Percentiles rank a stretch among this genome's conserved stretches.
phyloP scores from a whole-genome alignment of 2,113 vertebrate species.

The Columba livia region DNA sequence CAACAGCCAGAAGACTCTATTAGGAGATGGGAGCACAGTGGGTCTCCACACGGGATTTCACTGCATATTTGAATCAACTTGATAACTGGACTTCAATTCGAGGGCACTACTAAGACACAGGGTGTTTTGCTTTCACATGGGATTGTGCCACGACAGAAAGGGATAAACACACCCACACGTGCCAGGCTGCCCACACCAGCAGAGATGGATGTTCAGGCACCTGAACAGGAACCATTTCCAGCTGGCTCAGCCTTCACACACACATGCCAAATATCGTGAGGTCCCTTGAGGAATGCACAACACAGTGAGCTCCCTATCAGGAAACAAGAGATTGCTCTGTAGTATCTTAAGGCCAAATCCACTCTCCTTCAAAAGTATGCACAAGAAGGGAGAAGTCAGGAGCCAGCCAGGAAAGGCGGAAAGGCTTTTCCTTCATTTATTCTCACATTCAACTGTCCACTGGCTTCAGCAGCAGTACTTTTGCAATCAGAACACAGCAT shows the following conservation, averaged over 20 bases:
- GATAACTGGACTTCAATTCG: not conserved
- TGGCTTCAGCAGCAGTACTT: not conserved
- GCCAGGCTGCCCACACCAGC: not conserved
- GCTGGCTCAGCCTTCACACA: not conserved
- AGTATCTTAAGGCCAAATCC: not conserved
- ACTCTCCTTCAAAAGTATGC: not conserved
- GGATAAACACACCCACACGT: not conserved
- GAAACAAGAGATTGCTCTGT: not conserved
- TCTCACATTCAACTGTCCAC: not conserved
- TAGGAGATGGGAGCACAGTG: not conserved
- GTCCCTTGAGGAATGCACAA: not conserved
- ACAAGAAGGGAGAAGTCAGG: not conserved
- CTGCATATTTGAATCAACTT: not conserved
- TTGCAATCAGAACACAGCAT: not conserved
- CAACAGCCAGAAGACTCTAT: not conserved
- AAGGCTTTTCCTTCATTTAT: not conserved
- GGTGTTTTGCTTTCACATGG: not conserved
- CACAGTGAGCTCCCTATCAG: not conserved
- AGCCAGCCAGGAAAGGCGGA: not conserved
- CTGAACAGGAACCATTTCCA: not conserved
- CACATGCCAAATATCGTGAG: not conserved
- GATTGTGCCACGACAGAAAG: not conserved
- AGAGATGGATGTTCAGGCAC: too few species aligned
- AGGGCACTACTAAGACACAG: not conserved
- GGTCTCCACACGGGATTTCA: not conserved